Base-by-base conservation (phyloP, 2,888 invertebrate species). In the Apeira syringaria region DNA sequence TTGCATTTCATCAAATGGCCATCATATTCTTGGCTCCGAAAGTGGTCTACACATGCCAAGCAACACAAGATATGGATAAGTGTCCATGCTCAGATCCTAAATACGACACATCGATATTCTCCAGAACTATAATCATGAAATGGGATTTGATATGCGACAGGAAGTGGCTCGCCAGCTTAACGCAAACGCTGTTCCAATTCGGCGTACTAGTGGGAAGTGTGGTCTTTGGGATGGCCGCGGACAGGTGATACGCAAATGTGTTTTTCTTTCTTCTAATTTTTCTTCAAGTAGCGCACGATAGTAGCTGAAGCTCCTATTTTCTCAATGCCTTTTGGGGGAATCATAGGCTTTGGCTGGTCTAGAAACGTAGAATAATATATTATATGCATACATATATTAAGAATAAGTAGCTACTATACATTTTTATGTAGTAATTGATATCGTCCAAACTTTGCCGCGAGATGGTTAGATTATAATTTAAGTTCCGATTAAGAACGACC, bases 201-300 rank as follows among this genome's bases (percentile, higher is more conserved):
- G 96, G 96, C 13, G 92, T 94, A 31, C 81, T 96, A 59, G 58
- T 94, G 12, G 96, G 96, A 27, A 95, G 94, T 65, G 89, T 95
- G 33, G 44, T 92, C 3, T 95, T 95, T 74, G 96, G 96, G 63
- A 92, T 92, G 74, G 84, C 94, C 33, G 92, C 95, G 1, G 96
- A 96, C 80, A 94, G 92, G 95, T 95, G 82, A 93, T 5, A 15
- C 9, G 8, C 7, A 3, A 48, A 48, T 33, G 5, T 10, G 18
- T 18, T 10, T 1, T 25, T 10, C 28, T 26, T 44, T 45, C 52
- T 34, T n/a, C n/a, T n/a, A n/a, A n/a, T n/a, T n/a, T n/a, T n/a
- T n/a, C n/a, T n/a, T n/a, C n/a, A n/a, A n/a, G n/a, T n/a, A n/a
- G n/a, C n/a, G n/a, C n/a, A n/a, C n/a, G n/a, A n/a, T n/a, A n/a